phyloP scores from a whole-genome alignment of 2,113 vertebrate genomes.

The Spizaetus ornatus region DNA sequence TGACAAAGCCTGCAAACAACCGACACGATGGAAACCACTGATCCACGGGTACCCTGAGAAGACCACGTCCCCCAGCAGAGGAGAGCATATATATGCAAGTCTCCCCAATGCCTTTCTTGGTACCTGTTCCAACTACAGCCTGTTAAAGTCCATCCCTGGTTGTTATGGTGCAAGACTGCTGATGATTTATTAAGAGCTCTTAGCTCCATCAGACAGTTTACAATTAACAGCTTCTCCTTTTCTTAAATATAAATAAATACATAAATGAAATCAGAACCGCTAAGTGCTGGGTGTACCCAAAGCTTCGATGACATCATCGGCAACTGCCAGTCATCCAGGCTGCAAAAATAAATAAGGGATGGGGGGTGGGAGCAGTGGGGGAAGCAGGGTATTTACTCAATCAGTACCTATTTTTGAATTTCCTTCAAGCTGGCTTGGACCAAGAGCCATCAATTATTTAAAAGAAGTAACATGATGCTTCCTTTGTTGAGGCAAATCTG shows the following conservation, averaged over 20 bases:
- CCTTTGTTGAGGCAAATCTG: slow-evolving; percentile 97
- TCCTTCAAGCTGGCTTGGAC: slow-evolving; percentile 81
- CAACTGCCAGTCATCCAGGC: slow-evolving; percentile 30
- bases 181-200: slow-evolving; percentile 66
- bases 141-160: neutral
- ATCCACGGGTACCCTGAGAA: neutral
- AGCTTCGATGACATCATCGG: slow-evolving; percentile 43
- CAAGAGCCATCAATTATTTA: slow-evolving; percentile 98
- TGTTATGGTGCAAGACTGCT: neutral
- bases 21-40: neutral
- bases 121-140: neutral
- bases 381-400: slow-evolving; percentile 75
- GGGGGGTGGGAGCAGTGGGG: neutral
- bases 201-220: slow-evolving; percentile 46
- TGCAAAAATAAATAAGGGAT: slow-evolving; percentile 48
- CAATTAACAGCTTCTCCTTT: slow-evolving; percentile 60
- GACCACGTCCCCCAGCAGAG: neutral
- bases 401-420: slow-evolving; percentile 90
- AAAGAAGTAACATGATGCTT: slow-evolving; percentile 97
- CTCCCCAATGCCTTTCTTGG: neutral
- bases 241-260: slow-evolving; percentile 61
- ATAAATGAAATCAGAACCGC: slow-evolving; percentile 52
- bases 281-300: slow-evolving; percentile 50
- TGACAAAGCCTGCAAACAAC: neutral
- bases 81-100: accelerated